These are phyloP conservation scores for Lochmaea capreae DNA, from an alignment of 2,888 invertebrate genomes.

Conservation along the genomic window DNA sequence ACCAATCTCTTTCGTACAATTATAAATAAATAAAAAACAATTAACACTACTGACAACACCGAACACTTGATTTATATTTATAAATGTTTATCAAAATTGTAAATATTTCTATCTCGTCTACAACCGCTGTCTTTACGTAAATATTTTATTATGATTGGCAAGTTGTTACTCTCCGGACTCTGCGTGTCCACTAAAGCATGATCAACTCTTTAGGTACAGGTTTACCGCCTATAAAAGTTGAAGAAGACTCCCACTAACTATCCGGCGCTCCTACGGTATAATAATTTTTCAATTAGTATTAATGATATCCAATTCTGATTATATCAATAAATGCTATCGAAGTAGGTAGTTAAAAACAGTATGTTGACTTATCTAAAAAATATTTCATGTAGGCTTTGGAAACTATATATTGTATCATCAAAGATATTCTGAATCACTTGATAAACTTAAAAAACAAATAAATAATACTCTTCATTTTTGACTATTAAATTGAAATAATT, in stretches of 20 bases:
- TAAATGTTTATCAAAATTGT: no score
- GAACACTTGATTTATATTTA: not conserved
- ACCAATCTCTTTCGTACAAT: not conserved
- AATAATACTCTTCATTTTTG: no score
- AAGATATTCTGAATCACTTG: no score
- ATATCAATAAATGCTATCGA: not conserved
- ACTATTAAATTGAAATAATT: no score
- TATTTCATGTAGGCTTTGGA: no score
- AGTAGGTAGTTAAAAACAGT: not conserved
- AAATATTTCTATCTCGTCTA: not conserved
- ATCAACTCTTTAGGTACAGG: slow-evolving; percentile 19
- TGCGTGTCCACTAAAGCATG: slow-evolving; percentile 18
- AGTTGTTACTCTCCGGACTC: slow-evolving; percentile 11
- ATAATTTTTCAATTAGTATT: slow-evolving; percentile 11
- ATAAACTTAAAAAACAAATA: no score
- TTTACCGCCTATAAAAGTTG: slow-evolving; percentile 16
- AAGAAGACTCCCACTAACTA: slow-evolving; percentile 23
- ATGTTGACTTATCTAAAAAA: not conserved
- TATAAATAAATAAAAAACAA: not conserved
- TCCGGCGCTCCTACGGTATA: slow-evolving; percentile 18
- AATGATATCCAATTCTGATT: slow-evolving; percentile 10
- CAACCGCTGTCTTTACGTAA: not conserved
- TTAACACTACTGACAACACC: not conserved
- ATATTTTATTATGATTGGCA: not conserved
- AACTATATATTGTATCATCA: no score